Evolutionary conservation across 2,797 vertebrate species (phyloP).

Genomic region (Rhabdophis nuchalis): DNA sequence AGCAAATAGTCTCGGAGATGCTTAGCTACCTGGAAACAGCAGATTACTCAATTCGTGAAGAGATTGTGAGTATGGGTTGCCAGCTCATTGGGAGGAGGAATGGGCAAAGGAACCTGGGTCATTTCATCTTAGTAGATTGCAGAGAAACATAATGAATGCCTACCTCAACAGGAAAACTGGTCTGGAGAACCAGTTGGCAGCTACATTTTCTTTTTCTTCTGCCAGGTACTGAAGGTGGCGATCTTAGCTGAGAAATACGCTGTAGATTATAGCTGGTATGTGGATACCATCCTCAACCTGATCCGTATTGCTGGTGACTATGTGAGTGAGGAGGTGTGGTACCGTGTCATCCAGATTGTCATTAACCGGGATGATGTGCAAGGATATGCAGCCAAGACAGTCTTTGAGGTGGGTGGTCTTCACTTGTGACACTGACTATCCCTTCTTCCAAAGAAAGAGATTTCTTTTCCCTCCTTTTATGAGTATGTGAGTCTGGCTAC

Average conservation of each 20-base stretch:
- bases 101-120: not conserved
- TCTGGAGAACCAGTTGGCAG: not conserved
- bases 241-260: conserved; percentile 73
- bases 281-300: conserved; percentile 75
- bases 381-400: conserved; percentile 74
- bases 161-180: not conserved
- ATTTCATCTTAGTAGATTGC: not conserved
- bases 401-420: conserved; percentile 68
- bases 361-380: conserved; percentile 75
- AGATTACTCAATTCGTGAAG: conserved; percentile 90
- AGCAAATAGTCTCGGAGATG: conserved; percentile 91
- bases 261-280: conserved; percentile 75
- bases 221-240: conserved; percentile 73
- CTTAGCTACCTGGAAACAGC: conserved; percentile 89
- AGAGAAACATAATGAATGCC: not conserved
- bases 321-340: conserved; percentile 76
- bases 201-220: not conserved
- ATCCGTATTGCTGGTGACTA: conserved; percentile 76
- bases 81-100: not conserved
- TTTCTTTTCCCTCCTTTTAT: not conserved
- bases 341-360: conserved; percentile 74
- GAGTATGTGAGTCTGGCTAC: not conserved
- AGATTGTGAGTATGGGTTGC: conserved; percentile 77
- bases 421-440: not conserved
- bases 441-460: not conserved